phyloP scores from a whole-genome alignment of 64 coral and sea anemone genomes.

The Platygyra sinensis region DNA sequence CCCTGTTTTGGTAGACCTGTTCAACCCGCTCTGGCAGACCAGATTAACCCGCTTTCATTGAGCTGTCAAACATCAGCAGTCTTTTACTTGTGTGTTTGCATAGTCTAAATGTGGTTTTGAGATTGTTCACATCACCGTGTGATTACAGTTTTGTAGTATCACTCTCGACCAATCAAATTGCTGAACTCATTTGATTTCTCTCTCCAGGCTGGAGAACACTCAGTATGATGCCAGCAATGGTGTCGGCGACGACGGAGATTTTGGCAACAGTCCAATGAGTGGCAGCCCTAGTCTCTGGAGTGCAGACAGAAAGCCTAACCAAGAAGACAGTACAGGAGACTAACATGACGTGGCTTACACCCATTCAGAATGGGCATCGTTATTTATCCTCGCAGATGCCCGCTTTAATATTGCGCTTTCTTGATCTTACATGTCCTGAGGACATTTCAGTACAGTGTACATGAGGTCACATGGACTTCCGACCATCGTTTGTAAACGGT shows the following conservation, averaged over 20 bases:
- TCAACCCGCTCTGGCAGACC: no score
- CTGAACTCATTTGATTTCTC: constrained; percentile 25
- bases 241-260: constrained; percentile 84
- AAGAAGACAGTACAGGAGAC: constrained; percentile 80
- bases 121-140: no score
- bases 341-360: neutral
- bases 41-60: no score
- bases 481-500: constrained; percentile 1
- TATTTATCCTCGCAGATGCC: constrained; percentile 6
- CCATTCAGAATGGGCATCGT: neutral
- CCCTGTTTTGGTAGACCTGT: no score
- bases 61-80: no score
- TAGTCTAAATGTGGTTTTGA: no score
- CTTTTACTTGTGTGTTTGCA: no score
- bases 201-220: constrained; percentile 92
- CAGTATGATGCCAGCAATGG: constrained; percentile 92
- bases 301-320: constrained; percentile 68
- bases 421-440: constrained; percentile 15
- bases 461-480: neutral
- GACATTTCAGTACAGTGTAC: constrained; percentile 31
- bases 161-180: neutral
- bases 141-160: neutral
- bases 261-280: constrained; percentile 88
- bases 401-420: neutral
- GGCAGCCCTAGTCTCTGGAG: constrained; percentile 75